Base-by-base conservation (phyloP, 2,888 invertebrate genomes). In the Aradus depressus region DNA sequence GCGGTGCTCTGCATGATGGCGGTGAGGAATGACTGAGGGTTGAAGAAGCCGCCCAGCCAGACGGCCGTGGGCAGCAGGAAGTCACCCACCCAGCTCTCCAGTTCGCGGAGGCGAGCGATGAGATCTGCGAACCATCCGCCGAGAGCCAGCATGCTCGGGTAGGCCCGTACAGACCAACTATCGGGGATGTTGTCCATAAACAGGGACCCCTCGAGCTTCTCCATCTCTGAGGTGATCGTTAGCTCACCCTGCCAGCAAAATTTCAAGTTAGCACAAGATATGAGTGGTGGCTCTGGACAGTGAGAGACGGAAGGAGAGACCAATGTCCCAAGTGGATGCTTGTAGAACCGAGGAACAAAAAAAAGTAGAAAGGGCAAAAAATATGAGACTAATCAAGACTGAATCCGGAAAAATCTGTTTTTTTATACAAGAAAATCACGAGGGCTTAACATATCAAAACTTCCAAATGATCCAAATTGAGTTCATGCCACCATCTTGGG, bases 1-100 rank as follows among this genome's bases (percentile, higher is more conserved):
- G 95, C 93, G 48, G 92, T 92, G 69, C 90, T 91, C 70, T 96
- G 95, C 92, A 95, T 93, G 64, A 95, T 92, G 28, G 95, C 95
- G 0, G 95, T 95, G 26, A 96, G 72, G 69, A 96, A 91, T 8
- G 92, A 92, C 68, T 95, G 95, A 0, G 95, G 95, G 71, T 95
- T 95, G 72, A 95, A 95, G 68, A 96, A 91, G 5, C 93, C 95
- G 8, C 84, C 90, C 47, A 95, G 71, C 95, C 95, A 95, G 12
- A 93, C 85, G 0, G 87, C 79, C 0, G 88, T 73, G 0, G 93
- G 92, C 59, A 93, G 72, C 73, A 72, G 75, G 60, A 93, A 93
- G 67, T 93, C 93, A 0, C 81, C 76, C 3, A 86, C 80, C 95
- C 95, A 95, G 54, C 75, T 79, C 64, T 92, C 87, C 1, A 91